Evolutionary conservation across 2,888 invertebrate species (phyloP).

Genomic region (Melieria omissa): DNA sequence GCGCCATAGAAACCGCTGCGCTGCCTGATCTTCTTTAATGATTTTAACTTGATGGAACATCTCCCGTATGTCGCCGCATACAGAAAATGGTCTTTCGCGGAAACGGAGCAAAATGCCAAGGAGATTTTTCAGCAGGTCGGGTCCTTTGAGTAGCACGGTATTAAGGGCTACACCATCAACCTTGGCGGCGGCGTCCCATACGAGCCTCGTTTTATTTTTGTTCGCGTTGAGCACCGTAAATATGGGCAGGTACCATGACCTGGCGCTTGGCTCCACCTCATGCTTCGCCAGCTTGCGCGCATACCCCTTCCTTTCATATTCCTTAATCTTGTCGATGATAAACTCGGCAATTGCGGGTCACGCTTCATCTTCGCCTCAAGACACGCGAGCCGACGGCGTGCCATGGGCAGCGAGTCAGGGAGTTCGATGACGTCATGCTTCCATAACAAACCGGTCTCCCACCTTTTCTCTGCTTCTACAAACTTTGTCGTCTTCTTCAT

Average conservation of each 20-base stretch:
- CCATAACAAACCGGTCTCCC: constrained; percentile 35
- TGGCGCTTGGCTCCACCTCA: constrained; percentile 12
- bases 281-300: constrained; percentile 18
- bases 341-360: constrained; percentile 23
- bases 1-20: constrained; percentile 31
- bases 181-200: constrained; percentile 57
- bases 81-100: constrained; percentile 54
- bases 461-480: constrained; percentile 24
- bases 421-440: constrained; percentile 29
- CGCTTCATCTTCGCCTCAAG: constrained; percentile 35
- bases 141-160: constrained; percentile 53
- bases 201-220: constrained; percentile 52
- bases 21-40: constrained; percentile 5
- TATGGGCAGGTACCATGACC: constrained; percentile 51
- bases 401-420: constrained; percentile 38
- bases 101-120: constrained; percentile 59
- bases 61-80: constrained; percentile 57
- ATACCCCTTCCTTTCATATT: constrained; percentile 32
- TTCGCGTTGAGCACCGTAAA: constrained; percentile 50
- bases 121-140: constrained; percentile 55
- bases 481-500: constrained; percentile 34
- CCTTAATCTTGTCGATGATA: constrained; percentile 27
- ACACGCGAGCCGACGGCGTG: constrained; percentile 24
- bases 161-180: constrained; percentile 50
- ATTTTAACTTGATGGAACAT: constrained; percentile 29